Evolutionary conservation across 2,888 invertebrate species (phyloP), one percentile per base, ranked within the genome.

Genomic region (Ctena decussata): DNA sequence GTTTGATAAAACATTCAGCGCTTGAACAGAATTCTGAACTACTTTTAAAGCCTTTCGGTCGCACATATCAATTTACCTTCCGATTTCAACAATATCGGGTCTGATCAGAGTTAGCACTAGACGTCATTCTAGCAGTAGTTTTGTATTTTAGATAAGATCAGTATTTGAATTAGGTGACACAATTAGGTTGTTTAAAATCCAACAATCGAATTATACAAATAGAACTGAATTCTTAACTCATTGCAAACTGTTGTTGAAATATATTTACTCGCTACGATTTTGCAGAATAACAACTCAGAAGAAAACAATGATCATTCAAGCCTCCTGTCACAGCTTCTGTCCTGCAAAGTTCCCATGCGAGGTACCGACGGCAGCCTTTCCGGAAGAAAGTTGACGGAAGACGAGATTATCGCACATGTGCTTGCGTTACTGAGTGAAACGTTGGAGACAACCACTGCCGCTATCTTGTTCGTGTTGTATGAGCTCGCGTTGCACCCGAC

Each of bases 391-490:
- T 78, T 91, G 15, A 70, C 73, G 12, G 77, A 83, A 39, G 89
- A 90, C 49, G 91, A 91, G 72, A 85, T 88, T 0, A 46, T 91
- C 3, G 86, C 89, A 12, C 90, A 90, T 49, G 37, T 88, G 8
- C 46, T 85, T 6, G 41, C 81, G 1, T 49, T 85, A 15, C 44
- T 85, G n/a, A 77, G 80, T 39, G 89, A 89, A 72, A 80, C 84
- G 11, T 89, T 73, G 60, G 39, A 75, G 0, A 86, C 86, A 8
- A 80, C 75, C 1, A 76, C 80, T 5, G 46, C 82, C 1, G 53
- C 60, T 12, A 78, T 86, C 6, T 65, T 79, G 76, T 89, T 84
- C 44, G 53, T 89, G 2, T 44, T 89, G n/a, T 89, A 89, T 41
- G 89, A 89, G 53, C 74, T 89, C 18, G 86, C 86, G 0, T 41